Conservation (phyloP, 2,888 invertebrate genomes). For the Pardosa pseudoannulata region DNA sequence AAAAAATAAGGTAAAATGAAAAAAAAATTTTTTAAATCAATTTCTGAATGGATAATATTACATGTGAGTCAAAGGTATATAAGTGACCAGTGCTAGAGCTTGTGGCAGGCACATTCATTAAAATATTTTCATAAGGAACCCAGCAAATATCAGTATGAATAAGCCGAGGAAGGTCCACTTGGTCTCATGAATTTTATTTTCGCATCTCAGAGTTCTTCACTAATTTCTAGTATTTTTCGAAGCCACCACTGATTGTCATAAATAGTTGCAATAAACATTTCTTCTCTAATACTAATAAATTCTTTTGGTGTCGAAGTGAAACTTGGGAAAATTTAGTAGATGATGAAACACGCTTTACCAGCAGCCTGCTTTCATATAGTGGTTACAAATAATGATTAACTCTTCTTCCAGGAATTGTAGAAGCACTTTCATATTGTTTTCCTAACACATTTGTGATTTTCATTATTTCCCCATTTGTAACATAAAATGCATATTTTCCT, state of each 20-base stretch:
- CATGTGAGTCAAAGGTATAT: neutral
- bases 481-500: too few species aligned
- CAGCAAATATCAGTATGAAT: constrained; percentile 11
- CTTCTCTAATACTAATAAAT: neutral
- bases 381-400: too few species aligned
- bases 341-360: neutral
- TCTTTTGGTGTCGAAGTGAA: neutral
- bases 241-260: constrained; percentile 1
- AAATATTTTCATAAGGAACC: neutral
- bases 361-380: neutral
- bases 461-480: neutral
- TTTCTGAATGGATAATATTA: constrained; percentile 9
- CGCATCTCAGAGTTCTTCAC: constrained; percentile 4
- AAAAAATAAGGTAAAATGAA: neutral
- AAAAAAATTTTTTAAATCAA: neutral
- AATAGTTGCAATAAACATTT: neutral
- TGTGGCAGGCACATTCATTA: neutral
- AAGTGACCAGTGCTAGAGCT: constrained; percentile 2
- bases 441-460: neutral
- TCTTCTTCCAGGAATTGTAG: too few species aligned
- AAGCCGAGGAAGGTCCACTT: constrained; percentile 9
- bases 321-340: neutral
- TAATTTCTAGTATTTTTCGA: constrained; percentile 7
- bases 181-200: neutral
- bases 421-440: neutral